Evolutionary conservation across 2,888 invertebrate species (phyloP).

Genomic region (Ophraella communa): DNA sequence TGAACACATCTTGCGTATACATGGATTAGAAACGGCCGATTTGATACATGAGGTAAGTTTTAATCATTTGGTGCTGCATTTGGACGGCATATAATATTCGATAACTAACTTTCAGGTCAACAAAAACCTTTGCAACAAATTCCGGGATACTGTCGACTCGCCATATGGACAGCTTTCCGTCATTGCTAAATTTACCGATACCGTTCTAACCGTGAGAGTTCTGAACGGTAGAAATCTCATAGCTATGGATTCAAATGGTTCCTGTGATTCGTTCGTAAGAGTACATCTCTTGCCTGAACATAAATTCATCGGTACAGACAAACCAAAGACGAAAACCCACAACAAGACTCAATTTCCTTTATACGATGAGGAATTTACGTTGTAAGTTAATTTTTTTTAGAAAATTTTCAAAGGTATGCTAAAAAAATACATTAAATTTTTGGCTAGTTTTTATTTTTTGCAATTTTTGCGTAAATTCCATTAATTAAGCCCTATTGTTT

Average conservation of each 20-base stretch:
- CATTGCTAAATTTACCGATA: constrained; percentile 73
- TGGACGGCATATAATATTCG: background rate
- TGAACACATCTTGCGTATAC: constrained; percentile 76
- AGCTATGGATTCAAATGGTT: constrained; percentile 87
- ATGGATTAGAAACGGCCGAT: constrained; percentile 86
- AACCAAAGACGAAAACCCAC: constrained; percentile 89
- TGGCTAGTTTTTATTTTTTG: too few species aligned
- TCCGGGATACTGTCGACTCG: constrained; percentile 68
- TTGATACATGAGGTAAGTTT: constrained; percentile 75
- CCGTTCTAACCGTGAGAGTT: constrained; percentile 79
- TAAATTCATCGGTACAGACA: constrained; percentile 74
- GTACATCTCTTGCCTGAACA: constrained; percentile 85
- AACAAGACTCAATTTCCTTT: constrained; percentile 92
- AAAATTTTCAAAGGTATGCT: too few species aligned
- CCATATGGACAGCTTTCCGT: constrained; percentile 81
- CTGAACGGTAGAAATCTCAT: constrained; percentile 88
- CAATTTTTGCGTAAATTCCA: too few species aligned
- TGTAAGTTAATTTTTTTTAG: constrained; percentile 72
- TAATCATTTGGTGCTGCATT: background rate
- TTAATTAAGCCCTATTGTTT: too few species aligned
- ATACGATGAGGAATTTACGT: constrained; percentile 92
- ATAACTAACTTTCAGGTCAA: constrained; percentile 52
- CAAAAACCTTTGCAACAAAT: constrained; percentile 69
- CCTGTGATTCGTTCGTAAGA: constrained; percentile 93
- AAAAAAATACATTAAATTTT: too few species aligned